Evolutionary conservation across 1,140 invertebrate genomes (phyloP).

Genomic region (Vanessa atalanta): DNA sequence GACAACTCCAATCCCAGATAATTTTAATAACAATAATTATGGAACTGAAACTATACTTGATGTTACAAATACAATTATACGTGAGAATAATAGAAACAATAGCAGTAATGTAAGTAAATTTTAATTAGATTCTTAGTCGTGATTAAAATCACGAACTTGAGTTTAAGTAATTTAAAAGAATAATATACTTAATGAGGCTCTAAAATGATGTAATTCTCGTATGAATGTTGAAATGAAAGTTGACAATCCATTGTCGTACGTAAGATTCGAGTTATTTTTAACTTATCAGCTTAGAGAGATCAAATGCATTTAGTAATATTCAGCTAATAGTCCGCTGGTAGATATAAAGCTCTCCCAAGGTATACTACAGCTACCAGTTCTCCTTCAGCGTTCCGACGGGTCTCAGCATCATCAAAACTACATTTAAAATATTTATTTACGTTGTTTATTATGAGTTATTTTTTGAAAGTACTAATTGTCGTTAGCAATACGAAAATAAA

Average conservation of each 20-base stretch:
- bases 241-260: background rate
- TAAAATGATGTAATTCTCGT: background rate
- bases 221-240: background rate
- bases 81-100: constrained; percentile 23
- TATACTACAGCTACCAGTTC: no score
- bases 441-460: no score
- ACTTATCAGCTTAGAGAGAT: no score
- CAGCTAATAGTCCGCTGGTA: no score
- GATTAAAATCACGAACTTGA: constrained; percentile 7
- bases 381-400: no score
- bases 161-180: background rate
- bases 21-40: constrained; percentile 8
- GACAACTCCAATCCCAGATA: constrained; percentile 37
- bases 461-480: no score
- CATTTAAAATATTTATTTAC: no score
- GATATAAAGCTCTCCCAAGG: no score
- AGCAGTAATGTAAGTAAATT: constrained; percentile 26
- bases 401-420: no score
- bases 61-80: background rate
- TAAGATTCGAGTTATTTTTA: no score
- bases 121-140: constrained; percentile 18
- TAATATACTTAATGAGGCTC: background rate
- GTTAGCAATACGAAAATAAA: no score
- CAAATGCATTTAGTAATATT: no score
- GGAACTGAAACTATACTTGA: constrained; percentile 1